Evolutionary conservation across 2,113 vertebrate species (phyloP), one percentile per base, ranked within the genome.

Genomic region (Scatophagus argus): DNA sequence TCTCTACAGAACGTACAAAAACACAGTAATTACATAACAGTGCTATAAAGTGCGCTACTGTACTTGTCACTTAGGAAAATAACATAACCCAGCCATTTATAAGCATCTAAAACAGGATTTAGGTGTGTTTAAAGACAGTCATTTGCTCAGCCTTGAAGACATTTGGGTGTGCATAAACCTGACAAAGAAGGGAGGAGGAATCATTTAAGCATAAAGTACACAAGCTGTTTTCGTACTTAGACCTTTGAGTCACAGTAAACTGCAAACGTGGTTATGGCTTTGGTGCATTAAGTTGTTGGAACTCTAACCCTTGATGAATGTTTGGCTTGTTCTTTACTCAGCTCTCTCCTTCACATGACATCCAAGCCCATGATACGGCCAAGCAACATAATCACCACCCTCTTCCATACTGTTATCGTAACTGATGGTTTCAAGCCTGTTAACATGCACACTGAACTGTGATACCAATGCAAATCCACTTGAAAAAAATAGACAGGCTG

Each of bases 131-230:
- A 71, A n/a, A n/a, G 39, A 47, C 54, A 43, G 77, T 63, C 25
- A 25, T 63, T 78, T 60, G 60, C 31, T 68, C 49, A 38, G 61
- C 63, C 47, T 58, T 64, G 51, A 43, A 58, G 65, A 44, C 36
- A 55, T 67, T 72, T 54, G 29, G 31, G 84, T 81, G 78, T 82
- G 14, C 55, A 51, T 46, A 79, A 69, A 59, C 58, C 61, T 69
- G 43, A 59, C 55, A 47, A 68, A 62, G 55, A 17, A 39, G 69
- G 63, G 63, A 71, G 72, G 43, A 25, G 19, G 25, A 27, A 3
- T 41, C 11, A 6, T 70, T n/a, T 31, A 11, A 67, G 6, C 59
- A 58, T 25, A 9, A 39, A 67, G 70, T 43, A 75, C 47, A 59
- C 49, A 16, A 55, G 58, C 9, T 27, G 19, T 55, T 72, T 69